A percentile compares a stretch with the other conserved stretches of the same genome.
These are phyloP conservation scores for Odontothrips loti DNA, from an alignment of 2,888 invertebrate genomes.

Conservation along the genomic window DNA sequence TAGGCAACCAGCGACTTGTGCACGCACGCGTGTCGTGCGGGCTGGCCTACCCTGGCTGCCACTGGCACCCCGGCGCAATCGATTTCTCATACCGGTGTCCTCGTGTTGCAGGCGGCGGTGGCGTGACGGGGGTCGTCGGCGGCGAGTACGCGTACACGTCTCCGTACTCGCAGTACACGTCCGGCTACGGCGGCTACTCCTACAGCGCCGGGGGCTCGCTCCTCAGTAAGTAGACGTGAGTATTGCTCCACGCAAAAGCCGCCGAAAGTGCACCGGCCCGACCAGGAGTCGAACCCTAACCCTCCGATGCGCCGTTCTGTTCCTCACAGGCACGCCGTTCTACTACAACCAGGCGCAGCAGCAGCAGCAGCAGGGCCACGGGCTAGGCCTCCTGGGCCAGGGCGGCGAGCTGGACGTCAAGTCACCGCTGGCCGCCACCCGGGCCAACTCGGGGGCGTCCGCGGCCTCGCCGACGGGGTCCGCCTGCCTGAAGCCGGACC, in stretches of 20 bases:
- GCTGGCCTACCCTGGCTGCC: too few relatives aligned
- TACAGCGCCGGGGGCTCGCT: constrained; percentile 53
- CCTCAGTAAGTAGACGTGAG: constrained; percentile 57
- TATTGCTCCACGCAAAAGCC: too few relatives aligned
- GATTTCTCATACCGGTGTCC: too few relatives aligned
- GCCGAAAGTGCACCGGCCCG: too few relatives aligned
- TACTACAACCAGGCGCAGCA: constrained; percentile 49
- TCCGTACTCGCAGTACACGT: constrained; percentile 71
- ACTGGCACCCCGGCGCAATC: too few relatives aligned
- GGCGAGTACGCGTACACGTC: constrained; percentile 68
- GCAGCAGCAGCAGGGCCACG: constrained; percentile 42
- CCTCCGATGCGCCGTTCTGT: constrained; percentile 32
- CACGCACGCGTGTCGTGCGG: too few relatives aligned
- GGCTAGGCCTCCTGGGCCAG: constrained; percentile 37
- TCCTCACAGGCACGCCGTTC: constrained; percentile 57
- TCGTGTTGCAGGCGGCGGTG: constrained; percentile 53
- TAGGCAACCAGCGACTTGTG: too few relatives aligned
- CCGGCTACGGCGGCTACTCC: constrained; percentile 55
- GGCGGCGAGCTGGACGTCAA: constrained; percentile 58
- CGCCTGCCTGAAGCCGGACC: constrained; percentile 62
- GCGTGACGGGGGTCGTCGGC: constrained; percentile 45
- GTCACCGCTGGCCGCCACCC: constrained; percentile 64
- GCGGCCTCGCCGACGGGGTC: constrained; percentile 69
- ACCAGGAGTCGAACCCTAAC: too few relatives aligned
- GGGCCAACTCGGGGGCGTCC: constrained; percentile 65